Conservation (phyloP, 2,888 invertebrate species). For the Diarsia mendica region DNA sequence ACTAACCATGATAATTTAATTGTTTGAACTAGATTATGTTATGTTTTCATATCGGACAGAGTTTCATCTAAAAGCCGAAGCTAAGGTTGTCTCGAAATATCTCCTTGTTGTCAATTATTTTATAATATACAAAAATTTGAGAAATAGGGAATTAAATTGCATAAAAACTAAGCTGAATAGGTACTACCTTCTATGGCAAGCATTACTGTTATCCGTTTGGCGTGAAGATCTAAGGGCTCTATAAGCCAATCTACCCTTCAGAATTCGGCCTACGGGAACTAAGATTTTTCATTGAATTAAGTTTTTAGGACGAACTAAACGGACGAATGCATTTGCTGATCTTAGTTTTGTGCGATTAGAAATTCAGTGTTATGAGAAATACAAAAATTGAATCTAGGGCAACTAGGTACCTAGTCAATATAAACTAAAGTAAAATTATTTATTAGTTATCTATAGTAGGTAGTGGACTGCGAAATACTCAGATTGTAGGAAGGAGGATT, state of each 20-base stretch:
- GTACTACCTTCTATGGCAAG: background rate
- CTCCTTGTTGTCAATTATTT: background rate
- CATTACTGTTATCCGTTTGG: background rate
- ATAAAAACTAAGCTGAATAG: background rate
- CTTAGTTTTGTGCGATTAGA: background rate
- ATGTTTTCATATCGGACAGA: background rate
- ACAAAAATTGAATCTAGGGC: background rate
- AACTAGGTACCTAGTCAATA: background rate
- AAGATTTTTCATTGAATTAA: background rate
- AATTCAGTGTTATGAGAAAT: background rate
- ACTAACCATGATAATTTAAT: constrained; percentile 22
- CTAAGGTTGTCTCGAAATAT: background rate
- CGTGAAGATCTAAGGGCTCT: background rate
- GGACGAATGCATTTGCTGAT: background rate
- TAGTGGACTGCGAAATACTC: background rate
- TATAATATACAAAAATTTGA: background rate
- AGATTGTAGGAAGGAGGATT: background rate
- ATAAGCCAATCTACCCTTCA: background rate
- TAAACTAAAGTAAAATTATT: background rate
- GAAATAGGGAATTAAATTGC: background rate
- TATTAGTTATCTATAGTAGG: too few species aligned
- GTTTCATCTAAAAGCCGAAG: background rate
- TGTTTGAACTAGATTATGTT: background rate
- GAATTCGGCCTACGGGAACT: background rate
- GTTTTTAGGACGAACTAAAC: background rate